These are phyloP conservation scores for Lepilemur septentrionalis DNA, from an alignment of 2,797 vertebrate species.

Conservation along the genomic window DNA sequence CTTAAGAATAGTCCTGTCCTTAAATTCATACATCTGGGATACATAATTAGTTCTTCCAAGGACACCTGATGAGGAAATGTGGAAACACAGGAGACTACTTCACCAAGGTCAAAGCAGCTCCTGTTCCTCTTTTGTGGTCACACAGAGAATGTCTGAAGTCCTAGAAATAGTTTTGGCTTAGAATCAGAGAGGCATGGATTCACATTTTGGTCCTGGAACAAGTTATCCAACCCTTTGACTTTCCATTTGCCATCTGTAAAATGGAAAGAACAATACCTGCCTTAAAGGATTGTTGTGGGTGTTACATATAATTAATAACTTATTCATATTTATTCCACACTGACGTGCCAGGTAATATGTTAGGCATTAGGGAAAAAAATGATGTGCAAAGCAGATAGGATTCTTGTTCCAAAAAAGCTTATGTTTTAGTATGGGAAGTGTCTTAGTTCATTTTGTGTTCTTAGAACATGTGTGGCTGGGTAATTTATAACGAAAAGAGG, in stretches of 20 bases:
- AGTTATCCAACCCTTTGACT: neutral
- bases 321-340: slow-evolving; percentile 5
- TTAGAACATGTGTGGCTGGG: neutral
- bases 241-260: neutral
- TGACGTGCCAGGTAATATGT: neutral
- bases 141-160: neutral
- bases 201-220: neutral
- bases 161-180: neutral
- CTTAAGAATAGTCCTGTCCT: neutral
- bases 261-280: neutral
- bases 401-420: neutral
- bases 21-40: neutral
- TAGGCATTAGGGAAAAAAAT: neutral
- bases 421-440: neutral
- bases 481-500: neutral
- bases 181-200: slow-evolving; percentile 6
- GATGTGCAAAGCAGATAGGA: neutral
- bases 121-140: neutral
- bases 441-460: neutral
- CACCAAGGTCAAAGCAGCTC: neutral
- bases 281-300: neutral
- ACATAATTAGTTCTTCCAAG: neutral
- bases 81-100: neutral
- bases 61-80: neutral
- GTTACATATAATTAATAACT: neutral